These are phyloP conservation scores for Synaphobranchus kaupii DNA, from an alignment of 2,797 vertebrate species.

Conservation along the genomic window DNA sequence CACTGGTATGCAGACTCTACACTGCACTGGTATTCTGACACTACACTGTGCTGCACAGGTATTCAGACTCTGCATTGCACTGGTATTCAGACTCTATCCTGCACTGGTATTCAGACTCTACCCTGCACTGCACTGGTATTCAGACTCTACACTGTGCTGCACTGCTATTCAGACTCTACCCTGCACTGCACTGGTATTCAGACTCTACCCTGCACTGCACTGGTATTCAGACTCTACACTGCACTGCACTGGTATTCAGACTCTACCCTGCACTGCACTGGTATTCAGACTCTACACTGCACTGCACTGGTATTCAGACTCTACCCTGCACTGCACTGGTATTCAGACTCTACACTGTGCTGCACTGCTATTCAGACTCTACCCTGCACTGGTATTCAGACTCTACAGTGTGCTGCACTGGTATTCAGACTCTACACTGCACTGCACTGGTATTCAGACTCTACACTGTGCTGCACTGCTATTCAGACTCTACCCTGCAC, in stretches of 20 bases:
- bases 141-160: not conserved
- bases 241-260: too few species aligned
- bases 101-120: too few species aligned
- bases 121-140: too few species aligned
- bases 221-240: too few species aligned
- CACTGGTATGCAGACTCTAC: not conserved
- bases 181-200: not conserved
- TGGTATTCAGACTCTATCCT: too few species aligned
- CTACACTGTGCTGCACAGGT: not conserved
- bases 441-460: too few species aligned
- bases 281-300: too few species aligned
- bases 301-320: too few species aligned
- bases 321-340: not conserved
- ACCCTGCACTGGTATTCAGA: not conserved
- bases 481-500: not conserved
- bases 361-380: not conserved
- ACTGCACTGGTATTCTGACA: not conserved
- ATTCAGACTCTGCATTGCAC: not conserved
- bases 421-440: not conserved
- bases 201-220: too few species aligned
- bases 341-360: not conserved
- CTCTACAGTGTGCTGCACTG: not conserved
- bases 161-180: too few species aligned
- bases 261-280: too few species aligned
- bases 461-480: too few species aligned